Evolutionary conservation across 2,113 vertebrate genomes (phyloP), one percentile per base, ranked within the genome.

Genomic region (Spea multiplicata): DNA sequence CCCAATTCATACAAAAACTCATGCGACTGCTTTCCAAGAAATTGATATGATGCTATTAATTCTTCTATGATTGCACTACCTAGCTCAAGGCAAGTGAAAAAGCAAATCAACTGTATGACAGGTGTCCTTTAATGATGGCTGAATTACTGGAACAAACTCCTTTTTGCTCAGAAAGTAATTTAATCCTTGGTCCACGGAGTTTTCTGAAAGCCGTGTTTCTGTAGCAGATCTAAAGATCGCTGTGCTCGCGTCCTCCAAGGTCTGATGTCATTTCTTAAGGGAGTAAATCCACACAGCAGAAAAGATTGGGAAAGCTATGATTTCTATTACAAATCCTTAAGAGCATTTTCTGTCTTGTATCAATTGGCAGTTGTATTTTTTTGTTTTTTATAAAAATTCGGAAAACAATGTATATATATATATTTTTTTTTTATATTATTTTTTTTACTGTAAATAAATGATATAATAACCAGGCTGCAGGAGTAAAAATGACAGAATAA

Each of bases 111-210:
- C 44, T 64, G 13, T 70, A 75, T 78, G 64, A 65, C 71, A 78
- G 44, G 65, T 67, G 49, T 75, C 52, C 75, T 0, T 76, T 72
- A 68, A 59, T 49, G 71, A 62, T 81, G 64, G 75, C 74, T 55
- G 67, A 84, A 77, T 73, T 80, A 76, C 75, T 47, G 8, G 55
- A 66, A 75, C 80, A 82, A 72, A 81, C 49, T 30, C 17, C 75
- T 71, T 68, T 30, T 67, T 69, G 71, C 46, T 78, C 57, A 67
- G 72, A 75, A 83, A 83, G 82, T 74, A 52, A 73, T 30, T 80
- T 80, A 80, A 80, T 80, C 78, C 53, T 52, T 74, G 78, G 64
- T 80, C 78, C 78, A 80, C 65, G 50, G 71, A 80, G 78, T 72
- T 61, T 73, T 74, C 64, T 80, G 78, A 80, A 71, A 80, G 78